Conservation (phyloP, 2,113 vertebrate species). For the Prunella fulvescens region DNA sequence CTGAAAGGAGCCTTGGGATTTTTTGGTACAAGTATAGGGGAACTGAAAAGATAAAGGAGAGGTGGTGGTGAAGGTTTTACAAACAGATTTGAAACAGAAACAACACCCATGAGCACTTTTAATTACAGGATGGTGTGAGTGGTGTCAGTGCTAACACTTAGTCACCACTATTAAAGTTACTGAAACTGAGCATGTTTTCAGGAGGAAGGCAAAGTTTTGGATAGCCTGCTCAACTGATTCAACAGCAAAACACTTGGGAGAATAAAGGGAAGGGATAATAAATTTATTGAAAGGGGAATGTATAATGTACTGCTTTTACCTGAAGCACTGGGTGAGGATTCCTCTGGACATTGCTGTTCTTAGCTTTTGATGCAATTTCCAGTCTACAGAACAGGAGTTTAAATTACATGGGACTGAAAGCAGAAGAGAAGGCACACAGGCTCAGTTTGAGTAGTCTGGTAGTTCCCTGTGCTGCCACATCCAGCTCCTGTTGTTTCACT, state of each 20-base stretch:
- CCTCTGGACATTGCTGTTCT: not conserved
- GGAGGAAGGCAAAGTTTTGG: not conserved
- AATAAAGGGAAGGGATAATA: not conserved
- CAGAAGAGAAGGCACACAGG: not conserved
- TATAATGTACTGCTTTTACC: not conserved
- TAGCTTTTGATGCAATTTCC: not conserved
- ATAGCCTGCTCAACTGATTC: not conserved
- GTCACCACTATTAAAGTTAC: not conserved
- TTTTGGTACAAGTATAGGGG: not conserved
- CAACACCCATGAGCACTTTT: not conserved
- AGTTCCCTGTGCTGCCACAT: not conserved
- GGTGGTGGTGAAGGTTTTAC: not conserved
- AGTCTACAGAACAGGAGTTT: not conserved
- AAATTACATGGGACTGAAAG: not conserved
- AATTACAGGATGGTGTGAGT: not conserved
- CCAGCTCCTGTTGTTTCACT: not conserved
- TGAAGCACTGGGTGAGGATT: not conserved
- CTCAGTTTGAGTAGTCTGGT: not conserved
- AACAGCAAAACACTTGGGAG: not conserved
- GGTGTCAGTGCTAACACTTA: not conserved
- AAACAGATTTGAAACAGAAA: not conserved
- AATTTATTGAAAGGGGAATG: not conserved
- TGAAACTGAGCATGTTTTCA: not conserved
- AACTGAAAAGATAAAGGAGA: not conserved
- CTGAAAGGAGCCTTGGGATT: not conserved